A percentile compares a stretch with the other conserved stretches of the same genome.
Conservation (phyloP, 2,797 vertebrate genomes). For the Gymnopithys bicolor region DNA sequence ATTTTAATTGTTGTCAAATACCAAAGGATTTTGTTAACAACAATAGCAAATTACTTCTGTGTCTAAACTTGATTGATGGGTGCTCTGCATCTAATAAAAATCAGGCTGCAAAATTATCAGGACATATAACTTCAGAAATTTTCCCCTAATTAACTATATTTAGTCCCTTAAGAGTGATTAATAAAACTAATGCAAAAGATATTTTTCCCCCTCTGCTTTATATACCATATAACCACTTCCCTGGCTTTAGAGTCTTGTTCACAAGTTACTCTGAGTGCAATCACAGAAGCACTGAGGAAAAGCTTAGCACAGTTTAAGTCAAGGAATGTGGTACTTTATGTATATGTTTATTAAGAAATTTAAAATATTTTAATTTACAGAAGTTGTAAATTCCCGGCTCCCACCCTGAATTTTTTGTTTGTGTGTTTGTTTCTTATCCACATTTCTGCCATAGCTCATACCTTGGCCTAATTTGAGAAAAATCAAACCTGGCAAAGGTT, state of each 20-base stretch:
- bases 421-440: not conserved
- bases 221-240: not conserved
- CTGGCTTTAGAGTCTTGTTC: not conserved
- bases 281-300: not conserved
- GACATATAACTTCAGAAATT: not conserved
- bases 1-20: conserved; percentile 24
- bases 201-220: not conserved
- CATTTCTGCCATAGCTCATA: not conserved
- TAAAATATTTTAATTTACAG: not conserved
- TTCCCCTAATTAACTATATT: not conserved
- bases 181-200: not conserved
- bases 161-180: not conserved
- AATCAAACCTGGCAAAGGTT: not conserved
- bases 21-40: conserved; percentile 49
- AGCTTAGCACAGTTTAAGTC: not conserved
- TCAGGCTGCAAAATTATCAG: not conserved
- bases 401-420: not conserved
- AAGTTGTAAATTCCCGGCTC: not conserved
- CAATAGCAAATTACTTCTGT: not conserved
- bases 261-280: not conserved
- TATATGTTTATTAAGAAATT: not conserved
- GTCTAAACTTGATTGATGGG: not conserved
- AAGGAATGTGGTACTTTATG: not conserved
- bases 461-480: not conserved
- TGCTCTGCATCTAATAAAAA: conserved; percentile 37